A percentile compares a stretch with the other conserved stretches of the same genome.
Conservation (phyloP, 2,797 vertebrate genomes). For the Danio kyathit region DNA sequence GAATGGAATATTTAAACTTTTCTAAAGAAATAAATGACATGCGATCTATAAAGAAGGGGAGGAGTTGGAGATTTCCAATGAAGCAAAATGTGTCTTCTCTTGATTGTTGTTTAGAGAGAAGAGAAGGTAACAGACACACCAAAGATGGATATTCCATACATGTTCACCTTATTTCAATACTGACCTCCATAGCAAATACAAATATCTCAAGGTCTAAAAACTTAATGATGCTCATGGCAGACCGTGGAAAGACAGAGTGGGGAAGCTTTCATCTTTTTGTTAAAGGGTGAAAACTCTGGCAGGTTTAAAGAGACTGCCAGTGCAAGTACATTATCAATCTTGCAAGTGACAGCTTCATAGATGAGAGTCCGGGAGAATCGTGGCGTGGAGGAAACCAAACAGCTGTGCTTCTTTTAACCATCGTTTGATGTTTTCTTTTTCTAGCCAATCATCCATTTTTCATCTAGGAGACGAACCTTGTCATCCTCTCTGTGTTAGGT, state of each 20-base stretch:
- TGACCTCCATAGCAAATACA: constrained; percentile 5
- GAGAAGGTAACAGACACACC: too few species aligned
- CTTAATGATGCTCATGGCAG: constrained; percentile 6
- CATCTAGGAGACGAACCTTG: not conserved
- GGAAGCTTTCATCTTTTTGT: constrained; percentile 61
- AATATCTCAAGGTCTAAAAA: constrained; percentile 31
- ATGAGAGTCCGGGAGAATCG: constrained; percentile 49
- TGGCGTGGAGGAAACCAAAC: constrained; percentile 42
- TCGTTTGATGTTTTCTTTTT: constrained; percentile 34
- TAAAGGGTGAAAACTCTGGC: constrained; percentile 51
- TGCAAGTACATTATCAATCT: constrained; percentile 62
- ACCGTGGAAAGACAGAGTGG: constrained; percentile 27
- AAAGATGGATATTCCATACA: not conserved
- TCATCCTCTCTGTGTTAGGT: constrained; percentile 37
- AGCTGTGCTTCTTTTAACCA: constrained; percentile 50
- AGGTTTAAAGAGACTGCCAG: constrained; percentile 59
- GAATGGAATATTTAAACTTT: too few species aligned
- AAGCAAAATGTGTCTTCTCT: too few species aligned
- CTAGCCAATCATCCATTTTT: constrained; percentile 33
- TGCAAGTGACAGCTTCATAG: constrained; percentile 60
- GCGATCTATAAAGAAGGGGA: too few species aligned
- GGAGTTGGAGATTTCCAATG: too few species aligned
- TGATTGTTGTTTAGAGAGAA: too few species aligned
- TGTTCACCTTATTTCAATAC: not conserved
- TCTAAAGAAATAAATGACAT: too few species aligned